Conservation (phyloP, 2,888 invertebrate species). For the Eilema caniola region DNA sequence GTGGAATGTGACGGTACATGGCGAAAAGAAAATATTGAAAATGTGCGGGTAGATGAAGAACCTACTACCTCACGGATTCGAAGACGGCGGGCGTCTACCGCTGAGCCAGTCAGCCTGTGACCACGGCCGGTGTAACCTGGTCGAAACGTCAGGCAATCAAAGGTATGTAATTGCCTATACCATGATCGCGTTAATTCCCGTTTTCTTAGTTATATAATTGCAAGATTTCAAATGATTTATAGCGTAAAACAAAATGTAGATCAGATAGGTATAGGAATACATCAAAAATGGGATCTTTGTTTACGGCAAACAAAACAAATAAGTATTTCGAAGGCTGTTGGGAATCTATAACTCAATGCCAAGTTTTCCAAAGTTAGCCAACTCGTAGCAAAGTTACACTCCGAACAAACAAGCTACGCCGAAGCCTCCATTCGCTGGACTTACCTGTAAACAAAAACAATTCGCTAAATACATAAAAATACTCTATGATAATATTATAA, state of each 20-base stretch:
- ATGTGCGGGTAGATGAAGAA: no score
- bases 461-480: constrained; percentile 41
- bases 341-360: constrained; percentile 86
- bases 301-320: constrained; percentile 83
- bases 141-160: no score
- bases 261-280: constrained; percentile 50
- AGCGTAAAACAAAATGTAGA: constrained; percentile 14
- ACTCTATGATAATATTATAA: constrained; percentile 35
- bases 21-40: no score
- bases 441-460: constrained; percentile 82
- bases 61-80: no score
- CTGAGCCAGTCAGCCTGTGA: no score
- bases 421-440: constrained; percentile 74
- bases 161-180: no score
- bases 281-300: constrained; percentile 76
- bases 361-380: constrained; percentile 79
- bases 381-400: constrained; percentile 77
- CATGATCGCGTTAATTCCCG: no score
- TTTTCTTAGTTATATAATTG: background rate
- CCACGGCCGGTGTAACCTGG: no score
- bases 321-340: constrained; percentile 82
- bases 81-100: no score
- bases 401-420: constrained; percentile 69
- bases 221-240: background rate
- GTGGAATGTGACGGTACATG: no score